Percentiles rank a stretch among this genome's conserved stretches.
phyloP scores from a whole-genome alignment of 2,888 invertebrate species.

The Resseliella maxima region DNA sequence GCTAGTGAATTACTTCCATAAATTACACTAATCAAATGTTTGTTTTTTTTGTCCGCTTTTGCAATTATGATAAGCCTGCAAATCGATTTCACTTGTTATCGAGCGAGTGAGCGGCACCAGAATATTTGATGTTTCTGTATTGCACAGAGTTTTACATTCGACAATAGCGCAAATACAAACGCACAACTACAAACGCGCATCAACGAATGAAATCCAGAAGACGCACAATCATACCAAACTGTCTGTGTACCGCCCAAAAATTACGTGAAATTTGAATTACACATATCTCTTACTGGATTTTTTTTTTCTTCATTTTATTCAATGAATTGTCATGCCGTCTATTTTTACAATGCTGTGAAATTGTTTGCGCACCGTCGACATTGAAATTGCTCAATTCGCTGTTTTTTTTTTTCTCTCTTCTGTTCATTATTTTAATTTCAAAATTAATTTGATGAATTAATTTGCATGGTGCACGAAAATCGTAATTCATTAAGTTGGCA shows the following conservation, averaged over 20 bases:
- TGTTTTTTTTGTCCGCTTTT: background rate
- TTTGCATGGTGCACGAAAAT: background rate
- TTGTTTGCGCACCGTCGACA: conserved; percentile 19
- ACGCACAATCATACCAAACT: conserved; percentile 6
- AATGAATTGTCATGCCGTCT: conserved; percentile 9
- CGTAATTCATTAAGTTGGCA: background rate
- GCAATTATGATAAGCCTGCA: conserved; percentile 20
- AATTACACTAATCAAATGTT: conserved; percentile 34
- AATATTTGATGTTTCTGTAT: background rate
- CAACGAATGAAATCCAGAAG: background rate
- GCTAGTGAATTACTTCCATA: background rate
- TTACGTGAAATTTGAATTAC: conserved; percentile 27
- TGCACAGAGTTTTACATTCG: background rate
- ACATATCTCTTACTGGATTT: background rate
- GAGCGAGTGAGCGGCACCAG: background rate
- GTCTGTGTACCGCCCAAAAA: conserved; percentile 53
- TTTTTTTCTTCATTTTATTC: background rate
- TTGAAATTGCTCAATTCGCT: background rate
- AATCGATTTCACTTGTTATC: conserved; percentile 34
- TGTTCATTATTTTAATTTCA: background rate
- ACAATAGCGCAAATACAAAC: background rate
- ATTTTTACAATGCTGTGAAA: background rate
- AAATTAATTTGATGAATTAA: background rate
- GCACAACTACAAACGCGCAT: conserved; percentile 19
- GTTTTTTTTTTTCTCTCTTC: background rate